Evolutionary conservation across 2,888 invertebrate species (phyloP).

Genomic region (Eucera pruinosa): DNA sequence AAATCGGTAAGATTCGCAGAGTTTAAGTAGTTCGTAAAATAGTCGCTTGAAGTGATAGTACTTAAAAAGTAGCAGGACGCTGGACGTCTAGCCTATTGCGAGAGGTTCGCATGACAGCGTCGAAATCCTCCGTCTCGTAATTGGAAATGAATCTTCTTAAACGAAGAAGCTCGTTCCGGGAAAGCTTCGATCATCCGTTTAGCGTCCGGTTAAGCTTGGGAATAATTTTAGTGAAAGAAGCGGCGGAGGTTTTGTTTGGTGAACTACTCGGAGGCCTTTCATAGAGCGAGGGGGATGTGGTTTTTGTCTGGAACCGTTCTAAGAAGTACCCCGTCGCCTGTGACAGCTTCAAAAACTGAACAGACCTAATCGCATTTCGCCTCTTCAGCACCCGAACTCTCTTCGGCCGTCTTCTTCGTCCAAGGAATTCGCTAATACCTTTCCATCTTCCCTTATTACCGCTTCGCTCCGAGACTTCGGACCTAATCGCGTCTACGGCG

Average conservation of each 20-base stretch:
- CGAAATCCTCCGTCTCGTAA: no score
- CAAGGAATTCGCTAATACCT: conserved; percentile 78
- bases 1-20: no score
- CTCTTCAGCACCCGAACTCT: conserved; percentile 79
- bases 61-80: no score
- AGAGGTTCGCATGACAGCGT: no score
- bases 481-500: conserved; percentile 8
- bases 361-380: conserved; percentile 82
- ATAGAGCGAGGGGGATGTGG: conserved; percentile 3
- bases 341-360: conserved; percentile 54
- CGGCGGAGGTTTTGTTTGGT: neutral
- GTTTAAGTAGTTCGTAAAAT: no score
- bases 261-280: neutral
- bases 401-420: conserved; percentile 68
- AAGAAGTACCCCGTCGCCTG: conserved; percentile 59
- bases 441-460: conserved; percentile 27
- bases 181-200: no score
- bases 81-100: no score
- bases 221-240: no score
- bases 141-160: no score
- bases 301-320: conserved; percentile 39
- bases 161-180: no score
- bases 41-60: no score
- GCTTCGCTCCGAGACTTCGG: conserved; percentile 6
- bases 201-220: no score